phyloP scores from a whole-genome alignment of 2,797 vertebrate species.

The Microchirus variegatus region DNA sequence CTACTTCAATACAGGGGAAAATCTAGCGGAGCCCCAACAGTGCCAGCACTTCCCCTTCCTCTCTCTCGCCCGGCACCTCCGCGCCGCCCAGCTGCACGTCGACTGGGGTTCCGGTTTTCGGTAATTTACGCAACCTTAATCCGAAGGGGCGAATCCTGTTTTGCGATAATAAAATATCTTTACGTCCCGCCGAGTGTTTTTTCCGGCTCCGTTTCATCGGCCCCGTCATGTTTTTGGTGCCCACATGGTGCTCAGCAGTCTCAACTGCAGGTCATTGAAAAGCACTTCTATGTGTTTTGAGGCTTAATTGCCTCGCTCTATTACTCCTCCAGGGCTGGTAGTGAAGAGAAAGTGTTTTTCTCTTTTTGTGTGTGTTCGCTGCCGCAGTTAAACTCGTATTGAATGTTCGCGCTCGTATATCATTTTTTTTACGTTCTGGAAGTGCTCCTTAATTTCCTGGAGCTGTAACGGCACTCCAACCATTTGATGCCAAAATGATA shows the following conservation, averaged over 20 bases:
- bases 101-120: constrained; percentile 47
- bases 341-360: constrained; percentile 15
- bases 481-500: constrained; percentile 62
- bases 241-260: constrained; percentile 2
- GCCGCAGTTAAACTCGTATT: constrained; percentile 31
- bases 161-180: constrained; percentile 47
- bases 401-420: constrained; percentile 29
- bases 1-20: constrained; percentile 66
- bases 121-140: constrained; percentile 51
- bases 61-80: constrained; percentile 52
- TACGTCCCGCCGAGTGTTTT: constrained; percentile 29
- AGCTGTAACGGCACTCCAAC: constrained; percentile 46
- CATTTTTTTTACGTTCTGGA: constrained; percentile 61
- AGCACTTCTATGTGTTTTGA: constrained; percentile 12
- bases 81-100: constrained; percentile 62
- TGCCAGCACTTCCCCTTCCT: constrained; percentile 62
- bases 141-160: constrained; percentile 47
- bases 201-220: constrained; percentile 26
- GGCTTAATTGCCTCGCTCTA: constrained; percentile 24
- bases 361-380: constrained; percentile 9
- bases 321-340: constrained; percentile 17
- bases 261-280: constrained; percentile 6
- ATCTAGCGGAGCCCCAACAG: constrained; percentile 56
- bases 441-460: constrained; percentile 42
- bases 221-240: constrained; percentile 11